Base-by-base conservation (phyloP, 2,797 vertebrate species). In the Anisognathus igniventris region DNA sequence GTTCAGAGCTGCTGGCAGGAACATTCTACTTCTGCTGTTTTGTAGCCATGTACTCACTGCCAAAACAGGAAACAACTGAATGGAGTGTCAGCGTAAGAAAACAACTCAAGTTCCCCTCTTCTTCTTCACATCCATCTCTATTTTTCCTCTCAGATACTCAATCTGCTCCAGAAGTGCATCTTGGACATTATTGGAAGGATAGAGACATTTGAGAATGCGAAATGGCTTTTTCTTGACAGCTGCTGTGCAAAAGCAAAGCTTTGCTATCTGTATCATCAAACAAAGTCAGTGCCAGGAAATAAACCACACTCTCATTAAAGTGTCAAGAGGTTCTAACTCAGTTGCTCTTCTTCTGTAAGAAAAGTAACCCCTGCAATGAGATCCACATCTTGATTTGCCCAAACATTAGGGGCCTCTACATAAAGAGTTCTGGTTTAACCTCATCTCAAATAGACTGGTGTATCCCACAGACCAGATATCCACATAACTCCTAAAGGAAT, bases 41-140 rank as follows among this genome's bases (percentile, higher is more conserved):
- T 80, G 82, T 64, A 92, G 96, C 66, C 82, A 70, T 42, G 70
- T 25, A 73, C 78, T 91, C 56, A 5, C 70, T 91, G 95, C 91
- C 95, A 91, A 93, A 96, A 97, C 93, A 96, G 91, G 95, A 96
- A 97, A 92, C 92, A 96, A 95, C 91, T 78, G 75, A 95, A 93
- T 77, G 72, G 51, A 96, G 86, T 1, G 30, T 91, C 85, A 85
- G 65, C 6, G 3, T 45, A 79, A 85, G 70, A 92, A 93, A 93
- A 95, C 73, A 96, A 86, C 65, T 24, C 11, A 37, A 92, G 88
- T 86, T 96, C 81, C 94, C 70, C 66, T 73, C 78, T 85, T 80
- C 71, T 67, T 77, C 72, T 65, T 67, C 87, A 56, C 3, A 10
- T 82, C 86, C 62, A 87, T 28, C 44, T 44, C 83, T 75, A 0